Base-by-base conservation (phyloP, 2,888 invertebrate species). In the Nineta flava region DNA sequence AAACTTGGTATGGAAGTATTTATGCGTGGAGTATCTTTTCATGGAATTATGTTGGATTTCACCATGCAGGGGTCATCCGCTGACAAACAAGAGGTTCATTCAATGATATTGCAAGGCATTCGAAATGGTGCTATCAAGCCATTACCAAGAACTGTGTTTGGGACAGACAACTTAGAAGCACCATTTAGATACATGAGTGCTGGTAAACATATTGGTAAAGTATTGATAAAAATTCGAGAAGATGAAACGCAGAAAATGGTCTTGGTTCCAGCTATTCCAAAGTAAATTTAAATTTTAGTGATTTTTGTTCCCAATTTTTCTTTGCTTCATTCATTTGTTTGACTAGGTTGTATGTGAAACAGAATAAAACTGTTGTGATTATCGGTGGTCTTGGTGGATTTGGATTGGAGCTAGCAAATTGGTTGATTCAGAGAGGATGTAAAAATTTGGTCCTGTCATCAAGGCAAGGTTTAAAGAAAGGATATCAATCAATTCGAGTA, bases 341-440 rank as follows among this genome's bases (percentile, higher is more conserved):
- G 15, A 3, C 16, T n/a, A 17, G 17, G 42, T 19, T 48, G 9
- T 21, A 21, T 10, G 9, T 52, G 51, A 26, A 26, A 26, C 3
- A 7, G 4, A 7, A 26, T 7, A 26, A 26, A 26, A 6, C 26
- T 26, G 7, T 86, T 67, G 59, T 86, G 0, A 73, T 86, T 4
- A 71, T 81, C 1, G 86, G 87, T 10, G 93, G 94, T 43, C 72
- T 95, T 1, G 95, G 95, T 41, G 94, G 94, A 0, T 90, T 95
- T 61, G 95, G 94, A 4, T 69, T 95, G 46, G 94, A 95, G 64
- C 65, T 94, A 46, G 80, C 83, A 0, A 84, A 90, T 59, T 92
- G 90, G 88, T 69, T 96, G 58, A 75, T 91, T 46, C 65, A 85
- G 47, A 74, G 93, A 54, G 93, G 92, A 0, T 91, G 84, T 0